Conservation (phyloP, 2,888 invertebrate genomes). For the Miltochrista miniata region DNA sequence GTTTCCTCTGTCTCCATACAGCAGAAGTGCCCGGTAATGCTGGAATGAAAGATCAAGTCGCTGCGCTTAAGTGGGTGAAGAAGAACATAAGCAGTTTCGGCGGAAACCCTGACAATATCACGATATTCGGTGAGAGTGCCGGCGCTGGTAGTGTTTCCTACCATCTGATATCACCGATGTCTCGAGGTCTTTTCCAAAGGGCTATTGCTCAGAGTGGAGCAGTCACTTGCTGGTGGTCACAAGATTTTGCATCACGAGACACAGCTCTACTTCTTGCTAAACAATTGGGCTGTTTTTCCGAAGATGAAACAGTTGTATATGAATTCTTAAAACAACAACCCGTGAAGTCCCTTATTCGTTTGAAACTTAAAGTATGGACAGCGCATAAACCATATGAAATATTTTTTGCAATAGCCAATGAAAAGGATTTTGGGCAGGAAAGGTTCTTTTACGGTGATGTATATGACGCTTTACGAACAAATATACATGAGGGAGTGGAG, state of each 20-base stretch:
- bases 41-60: constrained; percentile 51
- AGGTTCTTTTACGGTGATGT: constrained; percentile 53
- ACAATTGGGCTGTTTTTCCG: constrained; percentile 32
- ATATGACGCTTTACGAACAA: constrained; percentile 67
- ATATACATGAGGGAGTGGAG: constrained; percentile 79
- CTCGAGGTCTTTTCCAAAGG: constrained; percentile 52
- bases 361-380: constrained; percentile 37
- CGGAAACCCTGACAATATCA: constrained; percentile 46
- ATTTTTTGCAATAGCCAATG: constrained; percentile 23
- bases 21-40: constrained; percentile 50
- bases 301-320: constrained; percentile 17
- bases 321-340: constrained; percentile 35
- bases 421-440: too few relatives aligned
- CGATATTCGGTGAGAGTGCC: constrained; percentile 56
- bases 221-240: constrained; percentile 81
- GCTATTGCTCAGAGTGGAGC: constrained; percentile 87
- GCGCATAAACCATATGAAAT: constrained; percentile 35
- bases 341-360: constrained; percentile 26
- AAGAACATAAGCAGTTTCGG: constrained; percentile 47
- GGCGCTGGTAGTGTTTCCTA: constrained; percentile 45
- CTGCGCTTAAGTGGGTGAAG: constrained; percentile 46
- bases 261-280: constrained; percentile 33
- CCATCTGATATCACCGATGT: constrained; percentile 58
- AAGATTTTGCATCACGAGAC: constrained; percentile 70
- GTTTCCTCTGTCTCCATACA: constrained; percentile 48